phyloP scores from a whole-genome alignment of 2,888 invertebrate genomes.

The Lutraria lutraria region DNA sequence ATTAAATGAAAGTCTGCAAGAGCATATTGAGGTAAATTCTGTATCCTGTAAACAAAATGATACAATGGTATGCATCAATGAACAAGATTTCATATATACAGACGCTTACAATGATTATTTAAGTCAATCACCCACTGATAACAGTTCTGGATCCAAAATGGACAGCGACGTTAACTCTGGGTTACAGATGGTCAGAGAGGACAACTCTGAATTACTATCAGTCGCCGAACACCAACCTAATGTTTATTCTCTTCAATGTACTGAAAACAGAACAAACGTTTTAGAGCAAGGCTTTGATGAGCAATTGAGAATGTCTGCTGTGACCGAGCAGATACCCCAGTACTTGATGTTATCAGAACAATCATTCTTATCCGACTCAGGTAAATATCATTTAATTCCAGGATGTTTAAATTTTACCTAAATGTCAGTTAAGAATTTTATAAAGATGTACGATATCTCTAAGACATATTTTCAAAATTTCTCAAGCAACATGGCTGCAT shows the following conservation, averaged over 20 bases:
- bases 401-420: constrained; percentile 17
- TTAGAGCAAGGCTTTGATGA: background rate
- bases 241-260: background rate
- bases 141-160: background rate
- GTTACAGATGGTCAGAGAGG: background rate
- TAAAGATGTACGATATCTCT: background rate
- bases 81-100: background rate
- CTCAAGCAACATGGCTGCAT: constrained; percentile 9
- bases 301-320: background rate
- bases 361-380: background rate
- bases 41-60: background rate
- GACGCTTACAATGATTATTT: background rate
- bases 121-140: background rate
- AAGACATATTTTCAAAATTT: background rate
- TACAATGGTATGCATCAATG: background rate
- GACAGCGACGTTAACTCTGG: background rate
- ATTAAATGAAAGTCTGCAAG: background rate
- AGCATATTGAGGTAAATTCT: background rate
- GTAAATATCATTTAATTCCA: constrained; percentile 4
- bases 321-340: background rate
- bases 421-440: constrained; percentile 7
- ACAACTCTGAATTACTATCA: background rate
- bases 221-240: background rate
- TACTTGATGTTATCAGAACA: background rate
- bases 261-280: background rate